Percentiles rank a stretch among this genome's conserved stretches.
These are phyloP conservation scores for Lepidotrigona ventralis DNA, from an alignment of 1,140 invertebrate genomes.

Conservation along the genomic window DNA sequence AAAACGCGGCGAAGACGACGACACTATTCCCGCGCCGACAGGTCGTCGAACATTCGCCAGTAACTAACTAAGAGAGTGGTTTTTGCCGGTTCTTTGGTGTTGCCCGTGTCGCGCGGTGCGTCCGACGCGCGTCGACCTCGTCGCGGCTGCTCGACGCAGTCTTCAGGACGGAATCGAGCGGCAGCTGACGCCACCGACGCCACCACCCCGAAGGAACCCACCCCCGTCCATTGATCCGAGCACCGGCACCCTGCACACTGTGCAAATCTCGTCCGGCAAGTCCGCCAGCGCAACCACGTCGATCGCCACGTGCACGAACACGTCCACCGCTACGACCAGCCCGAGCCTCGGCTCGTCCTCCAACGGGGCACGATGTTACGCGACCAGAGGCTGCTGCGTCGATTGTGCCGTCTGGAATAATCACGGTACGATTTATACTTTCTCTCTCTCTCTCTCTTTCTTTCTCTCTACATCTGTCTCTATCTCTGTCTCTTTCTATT, in stretches of 20 bases:
- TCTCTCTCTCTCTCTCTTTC: constrained; percentile 9
- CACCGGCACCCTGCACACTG: constrained; percentile 54
- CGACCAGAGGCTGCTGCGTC: constrained; percentile 75
- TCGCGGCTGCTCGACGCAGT: constrained; percentile 70
- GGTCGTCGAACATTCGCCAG: neutral
- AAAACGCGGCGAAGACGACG: constrained; percentile 8
- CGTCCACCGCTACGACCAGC: constrained; percentile 71
- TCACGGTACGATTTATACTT: constrained; percentile 71
- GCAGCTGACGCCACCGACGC: constrained; percentile 80
- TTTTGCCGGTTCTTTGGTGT: constrained; percentile 50
- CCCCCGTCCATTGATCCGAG: constrained; percentile 53
- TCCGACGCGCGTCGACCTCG: constrained; percentile 17
- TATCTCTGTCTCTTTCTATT: neutral
- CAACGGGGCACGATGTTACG: constrained; percentile 73
- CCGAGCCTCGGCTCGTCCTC: constrained; percentile 74
- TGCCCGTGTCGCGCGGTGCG: constrained; percentile 30
- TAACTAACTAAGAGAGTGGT: constrained; percentile 62
- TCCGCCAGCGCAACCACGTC: constrained; percentile 62
- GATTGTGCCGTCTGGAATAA: constrained; percentile 77
- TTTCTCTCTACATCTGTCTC: constrained; percentile 2
- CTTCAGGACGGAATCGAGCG: constrained; percentile 81
- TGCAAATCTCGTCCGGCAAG: constrained; percentile 58
- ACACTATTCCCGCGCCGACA: constrained; percentile 8
- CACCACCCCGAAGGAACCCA: constrained; percentile 76
- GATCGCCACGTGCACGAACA: constrained; percentile 66